A percentile compares a stretch with the other conserved stretches of the same genome.
Evolutionary conservation across 2,113 vertebrate genomes (phyloP).

Genomic region (Aegithalos caudatus): DNA sequence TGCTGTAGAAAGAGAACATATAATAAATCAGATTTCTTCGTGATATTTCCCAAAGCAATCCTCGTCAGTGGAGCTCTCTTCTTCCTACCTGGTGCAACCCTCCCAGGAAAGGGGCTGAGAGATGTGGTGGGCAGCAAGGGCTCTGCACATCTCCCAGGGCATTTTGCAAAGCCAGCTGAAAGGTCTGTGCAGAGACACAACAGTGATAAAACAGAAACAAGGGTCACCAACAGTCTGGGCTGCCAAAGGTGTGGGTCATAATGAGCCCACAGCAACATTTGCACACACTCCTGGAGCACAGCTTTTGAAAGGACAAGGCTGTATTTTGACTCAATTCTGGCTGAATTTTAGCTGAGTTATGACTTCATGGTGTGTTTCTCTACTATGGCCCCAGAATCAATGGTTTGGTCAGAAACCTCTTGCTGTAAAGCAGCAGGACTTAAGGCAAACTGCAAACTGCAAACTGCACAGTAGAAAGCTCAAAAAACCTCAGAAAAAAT

Average conservation of each 20-base stretch:
- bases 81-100: background rate
- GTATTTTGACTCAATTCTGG: slow-evolving; percentile 9
- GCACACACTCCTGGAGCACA: background rate
- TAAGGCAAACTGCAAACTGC: background rate
- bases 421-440: background rate
- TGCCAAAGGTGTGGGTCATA: background rate
- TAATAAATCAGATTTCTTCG: background rate
- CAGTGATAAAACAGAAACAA: slow-evolving; percentile 22
- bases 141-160: background rate
- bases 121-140: background rate
- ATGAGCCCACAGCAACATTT: background rate
- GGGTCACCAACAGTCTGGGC: background rate
- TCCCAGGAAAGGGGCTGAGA: background rate
- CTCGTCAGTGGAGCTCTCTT: fast-evolving
- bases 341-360: slow-evolving; percentile 5
- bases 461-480: background rate
- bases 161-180: background rate
- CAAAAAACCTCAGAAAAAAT: fast-evolving
- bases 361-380: background rate
- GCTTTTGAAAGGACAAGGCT: background rate
- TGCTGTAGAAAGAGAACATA: background rate
- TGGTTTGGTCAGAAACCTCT: background rate
- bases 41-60: background rate
- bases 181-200: background rate
- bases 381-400: background rate